These are phyloP conservation scores for Agrochola macilenta DNA, from an alignment of 2,888 invertebrate genomes.

Conservation along the genomic window DNA sequence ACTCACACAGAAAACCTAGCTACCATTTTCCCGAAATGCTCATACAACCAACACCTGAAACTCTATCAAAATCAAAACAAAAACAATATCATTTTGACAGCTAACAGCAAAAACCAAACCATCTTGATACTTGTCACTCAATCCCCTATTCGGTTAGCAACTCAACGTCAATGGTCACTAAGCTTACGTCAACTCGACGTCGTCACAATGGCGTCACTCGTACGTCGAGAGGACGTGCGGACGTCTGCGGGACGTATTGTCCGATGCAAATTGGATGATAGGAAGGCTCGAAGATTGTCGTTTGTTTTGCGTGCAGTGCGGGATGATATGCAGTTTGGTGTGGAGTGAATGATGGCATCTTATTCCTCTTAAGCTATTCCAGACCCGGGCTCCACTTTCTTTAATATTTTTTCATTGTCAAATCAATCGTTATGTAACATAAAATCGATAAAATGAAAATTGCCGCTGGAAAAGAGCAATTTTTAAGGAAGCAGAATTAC, in stretches of 20 bases:
- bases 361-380: background rate
- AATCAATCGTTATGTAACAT: background rate
- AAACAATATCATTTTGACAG: conserved; percentile 46
- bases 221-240: conserved; percentile 47
- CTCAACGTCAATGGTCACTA: conserved; percentile 60
- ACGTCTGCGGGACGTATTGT: conserved; percentile 61
- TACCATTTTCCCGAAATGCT: background rate
- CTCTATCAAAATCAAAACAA: conserved; percentile 17
- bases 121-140: conserved; percentile 62
- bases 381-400: background rate
- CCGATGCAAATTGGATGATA: conserved; percentile 54
- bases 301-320: conserved; percentile 37
- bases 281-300: conserved; percentile 45
- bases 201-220: conserved; percentile 59
- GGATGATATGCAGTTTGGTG: conserved; percentile 8
- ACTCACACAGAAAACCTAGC: background rate
- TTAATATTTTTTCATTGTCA: background rate
- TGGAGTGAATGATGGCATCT: background rate
- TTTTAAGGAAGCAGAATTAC: background rate
- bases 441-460: background rate
- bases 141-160: conserved; percentile 52
- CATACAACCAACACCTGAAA: background rate
- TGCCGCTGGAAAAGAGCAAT: too few relatives aligned
- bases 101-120: conserved; percentile 27
- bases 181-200: conserved; percentile 58